These are phyloP conservation scores for Stomatorhinus walkeri DNA, from an alignment of 2,797 vertebrate genomes.

Conservation along the genomic window DNA sequence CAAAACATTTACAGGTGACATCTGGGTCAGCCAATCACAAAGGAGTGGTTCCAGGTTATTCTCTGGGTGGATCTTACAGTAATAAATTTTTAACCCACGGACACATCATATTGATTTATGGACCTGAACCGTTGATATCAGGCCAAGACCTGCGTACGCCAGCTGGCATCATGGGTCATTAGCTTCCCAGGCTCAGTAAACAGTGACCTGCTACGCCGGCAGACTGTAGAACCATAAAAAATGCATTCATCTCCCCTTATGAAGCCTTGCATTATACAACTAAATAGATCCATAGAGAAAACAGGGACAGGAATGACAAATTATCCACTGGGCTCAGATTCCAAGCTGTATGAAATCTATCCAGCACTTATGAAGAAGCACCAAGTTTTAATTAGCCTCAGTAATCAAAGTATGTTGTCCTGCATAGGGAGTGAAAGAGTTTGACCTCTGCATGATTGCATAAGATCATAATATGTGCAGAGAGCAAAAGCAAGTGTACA, in stretches of 20 bases:
- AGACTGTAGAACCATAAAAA: background rate
- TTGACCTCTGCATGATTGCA: background rate
- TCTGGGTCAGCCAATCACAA: conserved; percentile 5
- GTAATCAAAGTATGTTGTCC: background rate
- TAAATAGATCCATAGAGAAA: conserved; percentile 2
- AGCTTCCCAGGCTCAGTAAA: background rate
- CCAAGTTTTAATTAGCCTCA: background rate
- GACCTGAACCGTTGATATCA: conserved; percentile 3
- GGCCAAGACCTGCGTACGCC: background rate
- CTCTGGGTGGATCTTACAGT: conserved; percentile 12
- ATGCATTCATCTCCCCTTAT: background rate
- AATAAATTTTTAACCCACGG: conserved; percentile 14
- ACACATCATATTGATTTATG: conserved; percentile 5
- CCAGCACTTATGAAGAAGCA: background rate
- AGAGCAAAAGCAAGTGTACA: background rate
- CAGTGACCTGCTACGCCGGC: background rate
- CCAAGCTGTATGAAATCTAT: background rate
- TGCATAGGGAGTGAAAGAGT: background rate
- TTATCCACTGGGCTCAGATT: background rate
- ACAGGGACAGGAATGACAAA: background rate
- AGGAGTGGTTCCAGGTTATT: background rate
- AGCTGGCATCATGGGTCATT: background rate
- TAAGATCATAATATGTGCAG: background rate
- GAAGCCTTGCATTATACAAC: background rate
- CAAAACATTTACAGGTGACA: conserved; percentile 9